Evolutionary conservation across 2,113 vertebrate species (phyloP).

Genomic region (Lucifuga dentata): DNA sequence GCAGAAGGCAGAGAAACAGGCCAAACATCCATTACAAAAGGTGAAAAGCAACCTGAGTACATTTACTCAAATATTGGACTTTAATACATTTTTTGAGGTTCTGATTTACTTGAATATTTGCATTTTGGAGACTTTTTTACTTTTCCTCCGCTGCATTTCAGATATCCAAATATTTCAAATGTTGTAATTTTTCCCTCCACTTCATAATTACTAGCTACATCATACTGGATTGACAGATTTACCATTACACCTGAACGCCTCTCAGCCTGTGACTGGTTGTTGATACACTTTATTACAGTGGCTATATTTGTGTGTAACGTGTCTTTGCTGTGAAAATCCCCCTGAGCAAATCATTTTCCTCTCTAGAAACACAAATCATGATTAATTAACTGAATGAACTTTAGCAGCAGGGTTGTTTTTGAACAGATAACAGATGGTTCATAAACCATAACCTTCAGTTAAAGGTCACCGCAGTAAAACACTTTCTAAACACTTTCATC

Average conservation of each 20-base stretch:
- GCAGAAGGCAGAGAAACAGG: background rate
- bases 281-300: no score
- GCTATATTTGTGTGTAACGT: background rate
- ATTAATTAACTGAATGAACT: conserved; percentile 59
- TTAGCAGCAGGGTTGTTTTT: conserved; percentile 39
- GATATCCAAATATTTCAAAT: no score
- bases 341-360: background rate
- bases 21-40: background rate
- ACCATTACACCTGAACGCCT: background rate
- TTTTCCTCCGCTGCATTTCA: no score
- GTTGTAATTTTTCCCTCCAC: no score
- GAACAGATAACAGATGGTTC: conserved; percentile 37
- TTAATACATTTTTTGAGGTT: no score
- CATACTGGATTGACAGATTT: conserved; percentile 22
- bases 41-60: background rate
- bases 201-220: no score
- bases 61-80: no score
- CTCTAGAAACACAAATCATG: conserved; percentile 45
- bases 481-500: conserved; percentile 25
- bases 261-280: background rate
- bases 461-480: conserved; percentile 56
- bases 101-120: no score
- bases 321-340: background rate
- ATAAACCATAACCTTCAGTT: conserved; percentile 58
- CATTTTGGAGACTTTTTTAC: no score